These are phyloP conservation scores for Lagorchestes hirsutus DNA, from an alignment of 2,797 vertebrate genomes.

Conservation along the genomic window DNA sequence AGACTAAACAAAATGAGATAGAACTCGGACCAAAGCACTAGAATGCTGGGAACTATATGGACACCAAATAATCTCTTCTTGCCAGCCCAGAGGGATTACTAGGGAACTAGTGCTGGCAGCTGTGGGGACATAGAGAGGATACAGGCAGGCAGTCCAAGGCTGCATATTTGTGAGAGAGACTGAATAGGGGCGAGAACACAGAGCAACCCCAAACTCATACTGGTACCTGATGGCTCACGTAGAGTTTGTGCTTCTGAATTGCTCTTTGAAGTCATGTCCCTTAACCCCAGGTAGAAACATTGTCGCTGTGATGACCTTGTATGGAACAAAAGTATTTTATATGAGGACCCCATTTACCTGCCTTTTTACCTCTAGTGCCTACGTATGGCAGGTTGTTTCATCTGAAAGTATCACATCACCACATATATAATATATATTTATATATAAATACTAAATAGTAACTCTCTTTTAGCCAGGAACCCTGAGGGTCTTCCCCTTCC, in stretches of 20 bases:
- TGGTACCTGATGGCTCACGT: neutral
- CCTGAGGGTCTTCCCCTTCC: too few relatives aligned
- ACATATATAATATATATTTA: too few relatives aligned
- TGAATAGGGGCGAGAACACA: neutral
- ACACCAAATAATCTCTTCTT: neutral
- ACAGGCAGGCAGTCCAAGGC: neutral
- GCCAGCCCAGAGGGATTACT: neutral
- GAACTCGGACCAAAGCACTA: neutral
- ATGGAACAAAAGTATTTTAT: neutral
- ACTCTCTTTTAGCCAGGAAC: too few relatives aligned
- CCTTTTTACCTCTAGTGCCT: neutral
- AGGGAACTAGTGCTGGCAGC: neutral
- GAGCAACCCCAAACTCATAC: neutral
- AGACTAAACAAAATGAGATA: neutral
- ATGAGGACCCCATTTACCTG: neutral
- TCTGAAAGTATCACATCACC: conserved; percentile 24
- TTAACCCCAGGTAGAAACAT: neutral
- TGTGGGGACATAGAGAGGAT: neutral
- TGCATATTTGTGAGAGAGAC: neutral
- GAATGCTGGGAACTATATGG: neutral
- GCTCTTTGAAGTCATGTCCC: neutral
- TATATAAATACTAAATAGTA: too few relatives aligned
- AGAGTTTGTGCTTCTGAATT: neutral
- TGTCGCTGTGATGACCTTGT: neutral
- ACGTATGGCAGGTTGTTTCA: neutral